These are phyloP conservation scores for Chrysoperla carnea DNA, from an alignment of 1,140 invertebrate species.

Conservation along the genomic window DNA sequence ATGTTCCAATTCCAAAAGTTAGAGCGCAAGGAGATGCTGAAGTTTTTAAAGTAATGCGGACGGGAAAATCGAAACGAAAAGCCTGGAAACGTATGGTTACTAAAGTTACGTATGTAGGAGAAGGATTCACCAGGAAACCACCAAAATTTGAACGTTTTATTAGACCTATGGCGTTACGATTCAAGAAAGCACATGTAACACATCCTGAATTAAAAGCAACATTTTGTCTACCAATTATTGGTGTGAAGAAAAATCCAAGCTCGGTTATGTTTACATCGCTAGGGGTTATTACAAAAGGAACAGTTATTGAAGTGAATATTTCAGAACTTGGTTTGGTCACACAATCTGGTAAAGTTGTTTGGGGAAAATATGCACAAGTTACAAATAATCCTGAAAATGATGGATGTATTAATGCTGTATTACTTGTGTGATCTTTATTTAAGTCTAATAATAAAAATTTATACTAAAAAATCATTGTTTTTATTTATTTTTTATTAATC, in stretches of 20 bases:
- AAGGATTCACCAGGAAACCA: constrained; percentile 96
- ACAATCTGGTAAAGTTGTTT: constrained; percentile 97
- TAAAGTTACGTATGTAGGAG: constrained; percentile 95
- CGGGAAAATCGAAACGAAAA: constrained; percentile 89
- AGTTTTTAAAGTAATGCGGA: constrained; percentile 89
- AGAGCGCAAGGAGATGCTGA: constrained; percentile 93
- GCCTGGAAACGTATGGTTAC: constrained; percentile 99
- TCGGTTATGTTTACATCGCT: constrained; percentile 93
- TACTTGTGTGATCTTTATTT: constrained; percentile 63
- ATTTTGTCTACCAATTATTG: constrained; percentile 96
- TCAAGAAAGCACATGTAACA: constrained; percentile 95
- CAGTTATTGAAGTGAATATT: constrained; percentile 95
- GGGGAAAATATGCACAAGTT: constrained; percentile 99
- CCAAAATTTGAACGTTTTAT: constrained; percentile 99
- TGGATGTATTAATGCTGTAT: constrained; percentile 97
- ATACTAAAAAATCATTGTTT: too few species aligned
- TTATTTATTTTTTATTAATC: constrained; percentile 1
- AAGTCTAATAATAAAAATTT: constrained; percentile 4
- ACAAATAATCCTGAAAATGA: constrained; percentile 99
- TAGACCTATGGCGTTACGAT: constrained; percentile 89
- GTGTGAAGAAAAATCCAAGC: constrained; percentile 98
- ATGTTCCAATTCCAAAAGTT: constrained; percentile 98
- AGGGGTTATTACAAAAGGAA: constrained; percentile 98
- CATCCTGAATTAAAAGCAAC: constrained; percentile 99
- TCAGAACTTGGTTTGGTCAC: constrained; percentile 98